Evolutionary conservation across 2,797 vertebrate genomes (phyloP), one percentile per base, ranked within the genome.

Genomic region (Crax fasciolata): DNA sequence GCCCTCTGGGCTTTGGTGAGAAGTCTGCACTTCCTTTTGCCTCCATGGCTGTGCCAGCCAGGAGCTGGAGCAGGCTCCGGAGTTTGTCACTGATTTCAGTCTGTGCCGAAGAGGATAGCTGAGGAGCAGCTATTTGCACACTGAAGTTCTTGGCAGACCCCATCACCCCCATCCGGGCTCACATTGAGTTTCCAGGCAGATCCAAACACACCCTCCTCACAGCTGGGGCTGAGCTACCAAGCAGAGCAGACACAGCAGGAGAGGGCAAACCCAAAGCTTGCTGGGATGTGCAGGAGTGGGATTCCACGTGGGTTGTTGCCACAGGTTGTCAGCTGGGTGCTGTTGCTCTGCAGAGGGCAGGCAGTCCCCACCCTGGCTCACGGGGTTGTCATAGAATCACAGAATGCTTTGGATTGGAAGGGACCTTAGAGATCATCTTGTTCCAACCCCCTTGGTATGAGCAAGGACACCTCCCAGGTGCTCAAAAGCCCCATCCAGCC

Each of bases 1-100:
- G 73, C 86, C 46, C 13, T 88, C 59, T 89, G 83, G 90, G 81
- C 93, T 82, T 96, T 83, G 73, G 71, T 77, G 93, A 84, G 35
- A 75, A 94, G 90, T 87, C 89, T 87, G 67, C 93, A 75, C 57
- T 70, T 94, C 46, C 58, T 82, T 35, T 46, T 93, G 61, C 51
- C 4, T 90, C 76, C 85, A 10, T 55, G n/a, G 59, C 43, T 88
- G 35, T 35, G 6, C 49, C 55, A 63, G 32, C 46, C 32, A 49
- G 73, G 19, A 32, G 9, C 66, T 66, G 38, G 44, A 75, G 52
- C 15, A 39, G 67, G 32, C 44, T 88, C 65, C 25, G 13, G 21
- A 70, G 55, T 67, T 88, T 67, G 51, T 41, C 30, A 13, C 4
- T 30, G 10, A 30, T 75, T 71, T 92, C 17, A 16, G 38, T 48